Evolutionary conservation across 2,797 vertebrate genomes (phyloP).

Genomic region (Discoglossus pictus): DNA sequence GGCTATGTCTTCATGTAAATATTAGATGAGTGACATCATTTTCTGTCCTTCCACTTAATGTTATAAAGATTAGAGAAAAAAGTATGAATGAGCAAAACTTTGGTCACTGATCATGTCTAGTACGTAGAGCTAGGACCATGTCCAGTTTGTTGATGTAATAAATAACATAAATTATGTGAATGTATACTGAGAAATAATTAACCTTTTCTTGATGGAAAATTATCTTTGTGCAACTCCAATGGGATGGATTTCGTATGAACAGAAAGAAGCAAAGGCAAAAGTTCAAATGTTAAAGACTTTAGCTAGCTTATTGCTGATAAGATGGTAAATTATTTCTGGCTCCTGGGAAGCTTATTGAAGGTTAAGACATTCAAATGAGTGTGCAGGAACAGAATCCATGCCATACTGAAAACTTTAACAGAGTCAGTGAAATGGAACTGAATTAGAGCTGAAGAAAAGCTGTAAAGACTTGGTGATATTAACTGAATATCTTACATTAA

Average conservation of each 20-base stretch:
- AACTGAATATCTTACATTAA: too few relatives aligned
- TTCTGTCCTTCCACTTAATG: too few relatives aligned
- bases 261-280: not conserved
- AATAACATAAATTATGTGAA: too few relatives aligned
- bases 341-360: conserved; percentile 6
- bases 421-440: too few relatives aligned
- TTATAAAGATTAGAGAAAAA: too few relatives aligned
- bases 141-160: too few relatives aligned
- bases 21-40: too few relatives aligned
- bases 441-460: not conserved
- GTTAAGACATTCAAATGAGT: conserved; percentile 7
- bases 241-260: conserved; percentile 1
- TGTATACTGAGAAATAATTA: not conserved
- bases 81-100: too few relatives aligned
- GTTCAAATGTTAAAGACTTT: not conserved
- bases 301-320: not conserved
- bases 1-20: too few relatives aligned
- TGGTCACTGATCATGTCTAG: too few relatives aligned
- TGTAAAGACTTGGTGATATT: too few relatives aligned
- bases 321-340: conserved; percentile 2
- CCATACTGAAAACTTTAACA: conserved; percentile 3
- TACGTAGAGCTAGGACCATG: too few relatives aligned
- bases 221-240: not conserved
- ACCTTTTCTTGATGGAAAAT: conserved; percentile 12
- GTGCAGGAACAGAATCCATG: not conserved